Conservation (phyloP, 2,797 vertebrate genomes). For the Anisognathus igniventris region DNA sequence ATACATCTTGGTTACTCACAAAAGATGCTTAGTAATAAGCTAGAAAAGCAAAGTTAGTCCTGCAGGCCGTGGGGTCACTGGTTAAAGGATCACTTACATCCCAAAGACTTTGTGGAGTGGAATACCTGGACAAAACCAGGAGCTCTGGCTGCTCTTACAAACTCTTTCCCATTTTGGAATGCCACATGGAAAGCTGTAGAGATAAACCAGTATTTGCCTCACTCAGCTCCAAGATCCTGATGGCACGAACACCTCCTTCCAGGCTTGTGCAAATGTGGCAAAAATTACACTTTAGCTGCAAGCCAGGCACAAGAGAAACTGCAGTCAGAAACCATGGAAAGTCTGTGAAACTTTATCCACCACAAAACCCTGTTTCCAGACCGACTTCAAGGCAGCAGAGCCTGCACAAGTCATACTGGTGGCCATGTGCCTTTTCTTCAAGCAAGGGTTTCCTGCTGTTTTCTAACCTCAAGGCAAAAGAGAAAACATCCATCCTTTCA, state of each 20-base stretch:
- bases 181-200: not conserved
- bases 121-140: not conserved
- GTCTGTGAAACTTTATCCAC: conserved; percentile 19
- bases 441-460: conserved; percentile 55
- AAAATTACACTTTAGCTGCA: not conserved
- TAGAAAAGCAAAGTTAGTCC: conserved; percentile 60
- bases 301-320: not conserved
- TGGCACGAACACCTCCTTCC: not conserved
- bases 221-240: not conserved
- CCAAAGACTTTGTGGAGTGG: not conserved
- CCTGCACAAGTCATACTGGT: not conserved
- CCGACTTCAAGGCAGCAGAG: conserved; percentile 29
- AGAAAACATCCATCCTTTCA: conserved; percentile 55
- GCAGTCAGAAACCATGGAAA: not conserved
- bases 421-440: conserved; percentile 46
- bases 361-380: not conserved
- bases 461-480: conserved; percentile 59
- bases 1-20: conserved; percentile 75
- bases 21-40: conserved; percentile 77
- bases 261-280: not conserved
- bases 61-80: not conserved
- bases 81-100: conserved; percentile 27
- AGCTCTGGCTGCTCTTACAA: not conserved
- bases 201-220: not conserved
- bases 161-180: not conserved